These are phyloP conservation scores for Sorex maritimensis DNA, from an alignment of 2,797 vertebrate species.

Conservation along the genomic window DNA sequence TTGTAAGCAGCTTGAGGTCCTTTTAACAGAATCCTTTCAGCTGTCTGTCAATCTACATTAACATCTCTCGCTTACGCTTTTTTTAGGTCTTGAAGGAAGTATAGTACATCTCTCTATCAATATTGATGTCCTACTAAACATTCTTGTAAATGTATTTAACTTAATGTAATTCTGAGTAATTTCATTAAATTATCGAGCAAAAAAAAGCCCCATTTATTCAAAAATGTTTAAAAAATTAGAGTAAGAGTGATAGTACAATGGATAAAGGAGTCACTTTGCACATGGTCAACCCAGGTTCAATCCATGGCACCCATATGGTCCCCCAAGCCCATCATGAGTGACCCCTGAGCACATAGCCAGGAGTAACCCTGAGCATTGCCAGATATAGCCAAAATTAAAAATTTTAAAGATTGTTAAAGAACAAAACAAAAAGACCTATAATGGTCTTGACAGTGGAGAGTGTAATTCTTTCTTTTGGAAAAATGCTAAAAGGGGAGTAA, in stretches of 20 bases:
- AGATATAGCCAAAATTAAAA: no score
- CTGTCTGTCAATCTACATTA: neutral
- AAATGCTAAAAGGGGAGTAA: neutral
- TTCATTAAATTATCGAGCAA: neutral
- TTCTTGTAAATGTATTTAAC: conserved; percentile 39
- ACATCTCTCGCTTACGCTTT: neutral
- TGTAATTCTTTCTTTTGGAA: neutral
- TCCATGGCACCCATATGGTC: no score
- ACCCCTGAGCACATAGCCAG: no score
- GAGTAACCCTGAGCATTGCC: no score
- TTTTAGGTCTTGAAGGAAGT: neutral
- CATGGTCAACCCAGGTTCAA: no score
- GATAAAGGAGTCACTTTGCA: no score
- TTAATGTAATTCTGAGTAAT: neutral
- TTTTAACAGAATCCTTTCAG: neutral
- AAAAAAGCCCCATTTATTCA: neutral
- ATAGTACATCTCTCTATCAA: neutral
- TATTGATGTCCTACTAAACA: neutral
- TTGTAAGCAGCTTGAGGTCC: conserved; percentile 12
- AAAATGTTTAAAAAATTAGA: neutral
- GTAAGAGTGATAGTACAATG: no score
- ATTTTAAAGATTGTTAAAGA: no score
- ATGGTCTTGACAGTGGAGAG: neutral
- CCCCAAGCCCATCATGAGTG: no score
- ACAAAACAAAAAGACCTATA: neutral